Evolutionary conservation across 2,888 invertebrate species (phyloP).

Genomic region (Nemotelus nigrinus): DNA sequence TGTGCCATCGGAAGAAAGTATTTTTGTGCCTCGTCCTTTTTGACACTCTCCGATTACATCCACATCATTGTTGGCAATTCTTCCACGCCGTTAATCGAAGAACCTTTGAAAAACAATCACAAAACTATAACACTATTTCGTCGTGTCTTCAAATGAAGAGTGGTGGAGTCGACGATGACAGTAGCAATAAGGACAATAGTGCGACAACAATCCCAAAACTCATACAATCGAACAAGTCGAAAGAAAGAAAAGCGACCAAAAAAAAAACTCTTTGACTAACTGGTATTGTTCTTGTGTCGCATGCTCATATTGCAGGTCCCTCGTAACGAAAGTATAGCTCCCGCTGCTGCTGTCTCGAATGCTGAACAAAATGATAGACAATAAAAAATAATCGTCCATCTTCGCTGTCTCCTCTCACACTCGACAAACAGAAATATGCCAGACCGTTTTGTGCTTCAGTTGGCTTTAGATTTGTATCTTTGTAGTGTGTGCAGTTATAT

Average conservation of each 20-base stretch:
- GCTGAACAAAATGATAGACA: conserved; percentile 48
- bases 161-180: not conserved
- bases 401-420: not conserved
- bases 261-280: conserved; percentile 14
- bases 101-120: conserved; percentile 38
- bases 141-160: not conserved
- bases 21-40: no score
- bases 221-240: not conserved
- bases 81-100: conserved; percentile 36
- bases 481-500: no score
- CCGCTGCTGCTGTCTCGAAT: conserved; percentile 46
- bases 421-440: not conserved
- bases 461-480: no score
- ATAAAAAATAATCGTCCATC: conserved; percentile 49
- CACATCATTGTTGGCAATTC: conserved; percentile 21
- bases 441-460: no score
- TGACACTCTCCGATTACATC: not conserved
- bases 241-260: not conserved
- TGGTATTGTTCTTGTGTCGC: conserved; percentile 6
- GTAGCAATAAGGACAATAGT: not conserved
- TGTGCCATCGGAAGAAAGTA: not conserved
- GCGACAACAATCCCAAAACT: not conserved
- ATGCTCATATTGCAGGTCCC: not conserved
- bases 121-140: conserved; percentile 19
- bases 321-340: conserved; percentile 46